These are phyloP conservation scores for Euplexia lucipara DNA, from an alignment of 2,888 invertebrate genomes.

Conservation along the genomic window DNA sequence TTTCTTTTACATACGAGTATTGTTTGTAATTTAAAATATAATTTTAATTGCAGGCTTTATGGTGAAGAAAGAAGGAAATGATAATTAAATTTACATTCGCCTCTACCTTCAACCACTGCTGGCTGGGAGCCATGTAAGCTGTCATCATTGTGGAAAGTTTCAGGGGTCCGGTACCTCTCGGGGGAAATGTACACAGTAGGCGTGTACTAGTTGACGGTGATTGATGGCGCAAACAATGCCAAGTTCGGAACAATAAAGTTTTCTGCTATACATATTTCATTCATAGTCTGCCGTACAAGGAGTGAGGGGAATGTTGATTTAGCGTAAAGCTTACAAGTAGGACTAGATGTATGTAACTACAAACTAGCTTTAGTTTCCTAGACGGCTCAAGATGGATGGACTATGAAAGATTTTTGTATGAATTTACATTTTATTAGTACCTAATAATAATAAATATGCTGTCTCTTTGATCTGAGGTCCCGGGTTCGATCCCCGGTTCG, in stretches of 20 bases:
- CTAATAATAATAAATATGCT: too few relatives aligned
- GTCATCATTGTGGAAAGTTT: conserved; percentile 14
- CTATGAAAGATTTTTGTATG: too few relatives aligned
- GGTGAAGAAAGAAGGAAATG: too few relatives aligned
- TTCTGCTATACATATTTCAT: conserved; percentile 28
- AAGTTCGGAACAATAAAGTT: conserved; percentile 13
- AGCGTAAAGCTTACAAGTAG: too few relatives aligned
- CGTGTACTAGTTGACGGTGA: conserved; percentile 22
- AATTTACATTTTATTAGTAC: too few relatives aligned
- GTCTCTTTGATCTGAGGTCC: too few relatives aligned
- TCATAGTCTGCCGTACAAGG: not conserved
- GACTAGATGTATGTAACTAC: too few relatives aligned
- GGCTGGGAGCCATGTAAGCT: not conserved
- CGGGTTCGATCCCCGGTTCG: too few relatives aligned
- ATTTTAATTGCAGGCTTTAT: too few relatives aligned
- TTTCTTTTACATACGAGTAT: too few relatives aligned
- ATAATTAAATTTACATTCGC: not conserved
- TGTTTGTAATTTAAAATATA: too few relatives aligned
- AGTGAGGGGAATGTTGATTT: conserved; percentile 4
- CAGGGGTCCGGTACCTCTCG: not conserved
- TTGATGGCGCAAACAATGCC: conserved; percentile 42
- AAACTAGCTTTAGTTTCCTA: not conserved
- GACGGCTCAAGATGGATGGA: too few relatives aligned
- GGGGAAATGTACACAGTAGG: conserved; percentile 6
- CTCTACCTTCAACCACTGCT: not conserved